phyloP scores from a whole-genome alignment of 2,888 invertebrate genomes.

The Drosophila pegasa region DNA sequence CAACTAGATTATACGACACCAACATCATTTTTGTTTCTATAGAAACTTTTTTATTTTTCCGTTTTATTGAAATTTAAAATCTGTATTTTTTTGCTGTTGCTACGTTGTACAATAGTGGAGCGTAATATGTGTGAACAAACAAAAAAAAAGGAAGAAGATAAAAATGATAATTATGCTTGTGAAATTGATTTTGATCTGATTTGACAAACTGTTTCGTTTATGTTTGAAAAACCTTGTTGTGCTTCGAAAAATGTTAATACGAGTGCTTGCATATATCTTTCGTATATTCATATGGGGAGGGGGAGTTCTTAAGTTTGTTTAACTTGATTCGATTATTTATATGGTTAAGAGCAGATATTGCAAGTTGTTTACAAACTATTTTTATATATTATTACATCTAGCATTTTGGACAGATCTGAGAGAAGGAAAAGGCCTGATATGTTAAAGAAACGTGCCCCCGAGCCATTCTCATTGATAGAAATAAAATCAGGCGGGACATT shows the following conservation, averaged over 20 bases:
- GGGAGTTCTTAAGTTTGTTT: constrained; percentile 22
- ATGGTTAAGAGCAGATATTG: constrained; percentile 47
- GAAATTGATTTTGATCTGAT: constrained; percentile 30
- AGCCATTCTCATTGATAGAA: constrained; percentile 5
- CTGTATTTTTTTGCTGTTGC: constrained; percentile 26
- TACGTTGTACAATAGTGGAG: constrained; percentile 66
- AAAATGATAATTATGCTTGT: constrained; percentile 38
- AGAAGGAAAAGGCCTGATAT: constrained; percentile 30
- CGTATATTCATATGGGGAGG: constrained; percentile 9
- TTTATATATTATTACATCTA: constrained; percentile 42
- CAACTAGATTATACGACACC: not conserved
- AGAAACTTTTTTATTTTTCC: constrained; percentile 28
- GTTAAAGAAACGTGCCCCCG: constrained; percentile 54
- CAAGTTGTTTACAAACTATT: constrained; percentile 53
- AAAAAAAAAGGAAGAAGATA: constrained; percentile 42
- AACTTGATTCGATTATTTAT: constrained; percentile 38
- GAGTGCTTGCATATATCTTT: constrained; percentile 28
- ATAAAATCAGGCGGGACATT: constrained; percentile 24
- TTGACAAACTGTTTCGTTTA: constrained; percentile 44
- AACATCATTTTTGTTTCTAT: constrained; percentile 6
- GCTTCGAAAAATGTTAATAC: constrained; percentile 27
- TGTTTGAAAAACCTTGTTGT: constrained; percentile 49
- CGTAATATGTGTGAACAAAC: constrained; percentile 49
- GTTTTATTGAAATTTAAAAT: constrained; percentile 66
- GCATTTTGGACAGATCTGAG: constrained; percentile 25